phyloP scores from a whole-genome alignment of 2,113 vertebrate genomes.

The Lepidothrix coronata region DNA sequence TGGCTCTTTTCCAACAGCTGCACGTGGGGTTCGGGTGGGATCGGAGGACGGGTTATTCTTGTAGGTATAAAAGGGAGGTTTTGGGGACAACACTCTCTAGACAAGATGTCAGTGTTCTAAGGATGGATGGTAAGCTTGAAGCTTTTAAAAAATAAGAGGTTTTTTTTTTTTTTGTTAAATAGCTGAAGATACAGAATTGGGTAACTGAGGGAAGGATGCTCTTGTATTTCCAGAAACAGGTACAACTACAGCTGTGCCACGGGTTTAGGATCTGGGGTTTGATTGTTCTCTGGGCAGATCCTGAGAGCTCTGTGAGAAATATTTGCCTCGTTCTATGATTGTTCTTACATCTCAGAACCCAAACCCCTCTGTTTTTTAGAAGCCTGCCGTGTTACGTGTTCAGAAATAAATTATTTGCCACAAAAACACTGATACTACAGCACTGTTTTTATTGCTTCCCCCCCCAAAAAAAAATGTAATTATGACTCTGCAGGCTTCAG shows the following conservation, averaged over 20 bases:
- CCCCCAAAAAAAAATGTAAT: background rate
- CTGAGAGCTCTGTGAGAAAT: background rate
- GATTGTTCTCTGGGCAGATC: background rate
- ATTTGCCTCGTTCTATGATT: background rate
- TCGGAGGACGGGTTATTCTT: background rate
- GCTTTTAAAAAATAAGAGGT: background rate
- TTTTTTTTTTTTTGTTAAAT: background rate
- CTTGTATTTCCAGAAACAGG: background rate
- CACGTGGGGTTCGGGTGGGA: background rate
- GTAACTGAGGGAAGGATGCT: background rate
- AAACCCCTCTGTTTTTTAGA: fast-evolving
- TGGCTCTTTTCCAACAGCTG: background rate
- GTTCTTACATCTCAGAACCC: background rate
- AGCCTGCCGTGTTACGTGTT: background rate
- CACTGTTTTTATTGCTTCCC: conserved; percentile 20
- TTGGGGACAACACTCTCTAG: background rate
- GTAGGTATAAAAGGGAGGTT: background rate
- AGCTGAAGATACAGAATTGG: background rate
- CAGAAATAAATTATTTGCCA: background rate
- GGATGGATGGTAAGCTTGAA: background rate
- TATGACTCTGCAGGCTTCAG: background rate
- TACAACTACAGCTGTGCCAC: background rate
- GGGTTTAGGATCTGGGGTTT: background rate
- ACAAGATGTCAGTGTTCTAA: background rate
- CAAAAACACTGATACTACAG: background rate